Conservation (phyloP, 2,888 invertebrate species). For the Anthrax anthrax region DNA sequence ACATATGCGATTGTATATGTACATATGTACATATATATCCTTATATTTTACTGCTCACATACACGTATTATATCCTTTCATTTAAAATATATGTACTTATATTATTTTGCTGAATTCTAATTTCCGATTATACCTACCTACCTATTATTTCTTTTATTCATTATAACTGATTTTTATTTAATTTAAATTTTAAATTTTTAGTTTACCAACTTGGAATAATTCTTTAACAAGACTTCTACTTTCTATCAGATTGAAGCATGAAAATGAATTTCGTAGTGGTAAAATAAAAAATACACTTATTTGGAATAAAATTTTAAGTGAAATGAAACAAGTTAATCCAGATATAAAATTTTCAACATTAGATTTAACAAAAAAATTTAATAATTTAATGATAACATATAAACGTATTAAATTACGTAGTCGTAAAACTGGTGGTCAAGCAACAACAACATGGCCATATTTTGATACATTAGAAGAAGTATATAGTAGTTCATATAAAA, state of each 20-base stretch:
- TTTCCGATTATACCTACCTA: too few species aligned
- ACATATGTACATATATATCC: too few species aligned
- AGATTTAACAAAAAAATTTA: background rate
- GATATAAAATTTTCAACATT: background rate
- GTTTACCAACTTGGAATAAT: background rate
- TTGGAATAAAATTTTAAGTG: background rate
- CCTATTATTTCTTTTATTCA: too few species aligned
- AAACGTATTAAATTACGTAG: background rate
- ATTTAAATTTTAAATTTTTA: too few species aligned
- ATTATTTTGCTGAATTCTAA: too few species aligned
- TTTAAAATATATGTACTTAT: too few species aligned
- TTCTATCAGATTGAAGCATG: background rate
- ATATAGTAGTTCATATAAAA: background rate
- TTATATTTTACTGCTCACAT: too few species aligned
- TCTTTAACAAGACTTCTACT: background rate
- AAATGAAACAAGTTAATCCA: background rate
- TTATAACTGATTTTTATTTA: too few species aligned
- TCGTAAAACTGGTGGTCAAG: background rate
- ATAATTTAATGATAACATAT: background rate
- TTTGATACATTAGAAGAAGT: background rate
- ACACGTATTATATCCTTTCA: too few species aligned
- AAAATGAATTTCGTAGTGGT: background rate
- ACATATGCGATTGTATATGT: too few species aligned
- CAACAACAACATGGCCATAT: background rate
- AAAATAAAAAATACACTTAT: background rate